Evolutionary conservation across 2,888 invertebrate genomes (phyloP).

Genomic region (Caradrina clavipalpis): DNA sequence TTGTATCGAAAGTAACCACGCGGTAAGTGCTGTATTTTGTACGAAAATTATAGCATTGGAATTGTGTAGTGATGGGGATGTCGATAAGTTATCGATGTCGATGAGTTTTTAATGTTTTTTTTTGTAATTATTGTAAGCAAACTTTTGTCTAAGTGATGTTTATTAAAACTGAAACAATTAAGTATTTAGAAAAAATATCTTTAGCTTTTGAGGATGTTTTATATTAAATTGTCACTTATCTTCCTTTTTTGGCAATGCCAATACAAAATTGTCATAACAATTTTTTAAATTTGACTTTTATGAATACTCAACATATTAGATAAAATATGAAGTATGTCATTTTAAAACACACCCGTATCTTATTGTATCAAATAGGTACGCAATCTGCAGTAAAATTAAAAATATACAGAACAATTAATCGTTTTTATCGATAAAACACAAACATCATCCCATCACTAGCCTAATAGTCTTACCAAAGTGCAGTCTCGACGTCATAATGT

Average conservation of each 20-base stretch:
- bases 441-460: conserved; percentile 70
- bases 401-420: neutral
- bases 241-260: too few relatives aligned
- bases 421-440: conserved; percentile 43
- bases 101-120: neutral
- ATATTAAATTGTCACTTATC: too few relatives aligned
- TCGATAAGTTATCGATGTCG: conserved; percentile 32
- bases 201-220: too few relatives aligned
- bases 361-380: neutral
- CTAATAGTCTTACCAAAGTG: conserved; percentile 82
- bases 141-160: neutral
- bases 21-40: conserved; percentile 89
- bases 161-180: neutral
- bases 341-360: too few relatives aligned
- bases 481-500: conserved; percentile 87
- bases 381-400: too few relatives aligned
- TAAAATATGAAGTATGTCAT: too few relatives aligned
- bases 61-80: conserved; percentile 69
- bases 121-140: neutral
- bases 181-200: too few relatives aligned
- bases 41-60: conserved; percentile 87
- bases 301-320: too few relatives aligned
- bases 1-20: conserved; percentile 87
- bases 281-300: too few relatives aligned
- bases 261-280: too few relatives aligned